Base-by-base conservation (phyloP, 1,140 invertebrate genomes). In the Paraescarpia echinospica region DNA sequence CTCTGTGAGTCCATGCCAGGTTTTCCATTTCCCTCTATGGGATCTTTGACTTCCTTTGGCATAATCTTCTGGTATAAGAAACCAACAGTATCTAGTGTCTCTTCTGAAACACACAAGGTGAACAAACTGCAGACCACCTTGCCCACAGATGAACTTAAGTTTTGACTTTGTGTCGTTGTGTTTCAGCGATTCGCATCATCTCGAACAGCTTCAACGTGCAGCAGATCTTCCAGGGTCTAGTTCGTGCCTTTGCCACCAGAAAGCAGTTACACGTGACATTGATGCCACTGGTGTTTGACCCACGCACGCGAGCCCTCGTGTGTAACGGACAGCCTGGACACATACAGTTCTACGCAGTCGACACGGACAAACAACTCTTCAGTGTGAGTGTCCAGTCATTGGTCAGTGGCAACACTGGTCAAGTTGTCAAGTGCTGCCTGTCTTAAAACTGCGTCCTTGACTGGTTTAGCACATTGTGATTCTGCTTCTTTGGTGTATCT, bases 321-420 rank as follows among this genome's bases (percentile, higher is more conserved):
- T 96, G 98, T 89, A 98, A 98, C 96, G 98, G 98, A 77, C 97
- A 97, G 94, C 96, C 97, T 0, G 98, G 98, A 35, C 97, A 98
- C 94, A 95, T 98, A 89, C 98, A 98, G 95, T 98, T 98, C 96
- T 98, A 97, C 95, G 97, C 97, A 91, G 96, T 97, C 0, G 96
- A 97, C 92, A 97, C 97, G 8, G 97, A 97, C 94, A 97, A 96
- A 94, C 96, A 98, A 92, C 95, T 98, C 0, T 98, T 97, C 94
- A 98, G 97, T 97, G 98, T 98, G 96, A 97, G 97, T 96, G 35
- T 77, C 48, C 33, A 8, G 59, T 92, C 12, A 1, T 41, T 92
- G 34, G n/a, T 91, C 35, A 41, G 35, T 35, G 90, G 90, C n/a
- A 33, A 5, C 18, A 35, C 12, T 91, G 90, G 18, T 51, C 48